phyloP scores from a whole-genome alignment of 2,888 invertebrate species.

The Apodemia mormo region DNA sequence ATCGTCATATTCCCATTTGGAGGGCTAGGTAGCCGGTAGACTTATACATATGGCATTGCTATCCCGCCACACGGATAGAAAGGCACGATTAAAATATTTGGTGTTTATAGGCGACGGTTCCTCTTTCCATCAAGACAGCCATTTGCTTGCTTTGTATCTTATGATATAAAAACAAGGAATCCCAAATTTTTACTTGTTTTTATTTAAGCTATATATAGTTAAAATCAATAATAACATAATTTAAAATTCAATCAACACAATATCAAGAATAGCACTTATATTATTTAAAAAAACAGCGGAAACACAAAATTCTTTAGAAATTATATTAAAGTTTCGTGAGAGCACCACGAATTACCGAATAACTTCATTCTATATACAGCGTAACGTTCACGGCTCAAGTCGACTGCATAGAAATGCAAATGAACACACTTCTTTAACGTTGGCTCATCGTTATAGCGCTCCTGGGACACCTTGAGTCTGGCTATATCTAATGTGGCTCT shows the following conservation, averaged over 20 bases:
- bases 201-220: too few species aligned
- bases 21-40: too few species aligned
- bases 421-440: conserved; percentile 58
- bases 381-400: conserved; percentile 30
- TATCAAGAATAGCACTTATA: neutral
- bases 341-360: conserved; percentile 20
- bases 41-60: too few species aligned
- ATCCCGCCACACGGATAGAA: too few species aligned
- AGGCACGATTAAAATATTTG: too few species aligned
- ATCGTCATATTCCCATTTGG: too few species aligned
- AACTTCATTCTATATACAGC: conserved; percentile 19
- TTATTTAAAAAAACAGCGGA: neutral
- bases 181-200: too few species aligned
- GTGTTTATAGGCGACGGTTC: too few species aligned
- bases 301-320: conserved; percentile 3
- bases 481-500: conserved; percentile 30
- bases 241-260: neutral
- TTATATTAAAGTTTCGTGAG: conserved; percentile 18
- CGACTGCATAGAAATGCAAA: conserved; percentile 57
- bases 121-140: too few species aligned
- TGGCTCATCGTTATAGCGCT: conserved; percentile 56
- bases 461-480: conserved; percentile 46
- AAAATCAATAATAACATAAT: neutral
- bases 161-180: too few species aligned
- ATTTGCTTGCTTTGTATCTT: too few species aligned